These are phyloP conservation scores for Prunella fulvescens DNA, from an alignment of 2,113 vertebrate genomes.

Conservation along the genomic window DNA sequence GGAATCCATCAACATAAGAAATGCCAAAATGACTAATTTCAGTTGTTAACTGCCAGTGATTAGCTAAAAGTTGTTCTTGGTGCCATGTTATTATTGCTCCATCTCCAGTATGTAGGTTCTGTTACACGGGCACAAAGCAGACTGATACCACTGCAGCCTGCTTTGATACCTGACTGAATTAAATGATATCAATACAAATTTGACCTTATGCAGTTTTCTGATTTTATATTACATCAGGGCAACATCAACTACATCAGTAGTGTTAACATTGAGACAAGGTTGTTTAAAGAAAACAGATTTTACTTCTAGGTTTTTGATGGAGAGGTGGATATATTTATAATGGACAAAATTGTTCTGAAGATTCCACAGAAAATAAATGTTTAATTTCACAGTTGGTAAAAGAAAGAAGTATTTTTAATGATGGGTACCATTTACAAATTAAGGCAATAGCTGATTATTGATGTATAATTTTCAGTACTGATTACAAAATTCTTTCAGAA, in stretches of 20 bases:
- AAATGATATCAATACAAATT: not conserved
- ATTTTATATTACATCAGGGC: not conserved
- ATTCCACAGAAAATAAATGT: not conserved
- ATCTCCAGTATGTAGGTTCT: not conserved
- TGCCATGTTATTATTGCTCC: not conserved
- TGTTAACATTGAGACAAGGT: not conserved
- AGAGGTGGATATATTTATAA: not conserved
- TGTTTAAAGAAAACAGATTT: not conserved
- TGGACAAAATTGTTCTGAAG: not conserved
- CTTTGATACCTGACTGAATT: not conserved
- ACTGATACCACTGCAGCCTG: not conserved
- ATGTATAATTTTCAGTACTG: not conserved
- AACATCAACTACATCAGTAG: not conserved
- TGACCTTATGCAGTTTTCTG: not conserved
- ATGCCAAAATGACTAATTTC: conserved; percentile 5
- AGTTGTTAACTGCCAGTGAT: not conserved
- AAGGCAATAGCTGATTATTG: not conserved
- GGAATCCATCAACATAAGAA: not conserved
- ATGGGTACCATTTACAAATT: not conserved
- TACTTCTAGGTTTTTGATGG: not conserved
- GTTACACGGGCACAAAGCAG: not conserved
- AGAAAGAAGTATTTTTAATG: not conserved
- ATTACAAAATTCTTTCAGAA: not conserved
- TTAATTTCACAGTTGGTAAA: not conserved
- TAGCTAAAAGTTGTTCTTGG: not conserved